These are phyloP conservation scores for Callimico goeldii DNA, from an alignment of 2,797 vertebrate species.

Conservation along the genomic window DNA sequence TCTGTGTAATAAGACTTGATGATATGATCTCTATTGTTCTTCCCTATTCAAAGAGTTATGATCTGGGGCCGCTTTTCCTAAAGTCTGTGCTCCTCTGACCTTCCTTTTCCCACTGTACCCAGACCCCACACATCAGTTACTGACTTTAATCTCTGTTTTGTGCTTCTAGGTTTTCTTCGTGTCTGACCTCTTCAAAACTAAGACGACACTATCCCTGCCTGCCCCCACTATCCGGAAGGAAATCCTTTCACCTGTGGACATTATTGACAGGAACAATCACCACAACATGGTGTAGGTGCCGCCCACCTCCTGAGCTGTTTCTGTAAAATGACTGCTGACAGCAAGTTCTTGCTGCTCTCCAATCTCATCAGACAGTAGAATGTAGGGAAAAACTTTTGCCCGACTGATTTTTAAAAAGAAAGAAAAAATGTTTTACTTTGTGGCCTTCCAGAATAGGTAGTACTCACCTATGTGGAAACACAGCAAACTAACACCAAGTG, in stretches of 20 bases:
- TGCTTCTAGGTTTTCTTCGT: constrained; percentile 94
- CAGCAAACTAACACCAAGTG: constrained; percentile 80
- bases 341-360: constrained; percentile 90
- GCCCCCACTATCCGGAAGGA: constrained; percentile 95
- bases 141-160: constrained; percentile 58
- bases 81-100: background rate
- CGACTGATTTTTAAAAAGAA: constrained; percentile 81
- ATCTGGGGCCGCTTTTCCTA: background rate
- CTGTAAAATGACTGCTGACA: constrained; percentile 90
- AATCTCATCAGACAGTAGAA: constrained; percentile 99
- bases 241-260: constrained; percentile 94
- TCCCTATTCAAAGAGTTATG: background rate
- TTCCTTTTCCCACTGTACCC: background rate
- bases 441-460: constrained; percentile 87
- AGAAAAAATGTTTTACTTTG: constrained; percentile 85
- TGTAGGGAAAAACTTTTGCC: constrained; percentile 97
- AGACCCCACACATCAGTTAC: background rate
- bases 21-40: background rate
- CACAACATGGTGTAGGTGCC: constrained; percentile 96
- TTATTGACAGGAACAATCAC: constrained; percentile 98
- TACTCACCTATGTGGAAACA: constrained; percentile 81
- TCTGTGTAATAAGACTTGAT: background rate
- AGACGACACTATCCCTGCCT: constrained; percentile 89
- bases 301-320: constrained; percentile 64
- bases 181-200: constrained; percentile 96